These are phyloP conservation scores for Achatina immaculata DNA, from an alignment of 1,140 invertebrate genomes.

Conservation along the genomic window DNA sequence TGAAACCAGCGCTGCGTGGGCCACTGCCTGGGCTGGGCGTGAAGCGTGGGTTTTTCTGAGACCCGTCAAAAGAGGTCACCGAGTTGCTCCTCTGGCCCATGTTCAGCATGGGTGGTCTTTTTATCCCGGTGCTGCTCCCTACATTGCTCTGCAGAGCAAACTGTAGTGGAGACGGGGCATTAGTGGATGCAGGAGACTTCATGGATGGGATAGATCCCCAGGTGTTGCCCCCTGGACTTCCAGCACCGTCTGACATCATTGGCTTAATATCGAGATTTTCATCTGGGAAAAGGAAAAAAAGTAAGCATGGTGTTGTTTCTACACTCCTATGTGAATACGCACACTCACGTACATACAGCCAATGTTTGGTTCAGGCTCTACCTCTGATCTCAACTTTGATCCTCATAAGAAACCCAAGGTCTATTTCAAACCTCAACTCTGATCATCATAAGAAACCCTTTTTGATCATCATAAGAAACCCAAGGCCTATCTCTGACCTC, in stretches of 20 bases:
- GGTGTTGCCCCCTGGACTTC: neutral
- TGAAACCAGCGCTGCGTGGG: slow-evolving; percentile 35
- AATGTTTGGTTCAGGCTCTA: too few relatives aligned
- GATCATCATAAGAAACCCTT: too few relatives aligned
- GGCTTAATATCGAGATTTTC: slow-evolving; percentile 17
- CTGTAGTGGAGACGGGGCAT: slow-evolving; percentile 12
- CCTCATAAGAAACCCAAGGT: too few relatives aligned
- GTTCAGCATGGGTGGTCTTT: slow-evolving; percentile 31
- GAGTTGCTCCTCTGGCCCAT: slow-evolving; percentile 41
- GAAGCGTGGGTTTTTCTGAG: slow-evolving; percentile 59
- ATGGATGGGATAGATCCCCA: slow-evolving; percentile 16
- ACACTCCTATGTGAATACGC: neutral
- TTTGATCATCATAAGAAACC: too few relatives aligned
- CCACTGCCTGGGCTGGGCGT: slow-evolving; percentile 47
- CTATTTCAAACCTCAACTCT: too few relatives aligned
- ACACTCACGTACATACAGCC: neutral
- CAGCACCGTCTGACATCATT: neutral
- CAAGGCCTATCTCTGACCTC: too few relatives aligned
- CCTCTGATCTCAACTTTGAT: neutral
- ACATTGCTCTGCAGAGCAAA: slow-evolving; percentile 1
- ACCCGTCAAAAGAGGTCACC: slow-evolving; percentile 46
- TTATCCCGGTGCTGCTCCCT: slow-evolving; percentile 13
- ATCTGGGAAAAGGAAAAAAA: neutral
- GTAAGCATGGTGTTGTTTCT: neutral
- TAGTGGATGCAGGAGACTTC: slow-evolving; percentile 24